phyloP scores from a whole-genome alignment of 2,797 vertebrate species.

The Pangasius mekongensis region DNA sequence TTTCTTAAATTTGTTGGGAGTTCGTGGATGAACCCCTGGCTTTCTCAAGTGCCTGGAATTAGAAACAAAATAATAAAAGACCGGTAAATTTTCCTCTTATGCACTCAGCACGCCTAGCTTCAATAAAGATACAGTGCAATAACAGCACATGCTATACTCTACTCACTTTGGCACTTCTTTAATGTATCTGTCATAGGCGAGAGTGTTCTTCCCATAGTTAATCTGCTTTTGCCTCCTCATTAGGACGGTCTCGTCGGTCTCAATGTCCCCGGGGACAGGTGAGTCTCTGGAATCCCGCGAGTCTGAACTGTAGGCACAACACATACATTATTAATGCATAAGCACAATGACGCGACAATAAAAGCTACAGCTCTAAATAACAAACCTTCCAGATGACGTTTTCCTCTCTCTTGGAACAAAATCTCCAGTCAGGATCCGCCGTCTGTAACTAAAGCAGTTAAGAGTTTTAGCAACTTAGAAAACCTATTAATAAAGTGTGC shows the following conservation, averaged over 20 bases:
- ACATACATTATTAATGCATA: background rate
- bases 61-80: background rate
- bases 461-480: background rate
- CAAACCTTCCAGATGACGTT: conserved; percentile 88
- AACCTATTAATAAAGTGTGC: background rate
- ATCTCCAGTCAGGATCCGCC: conserved; percentile 88
- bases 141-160: background rate
- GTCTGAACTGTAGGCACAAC: conserved; percentile 79
- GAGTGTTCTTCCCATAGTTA: conserved; percentile 95
- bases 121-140: background rate
- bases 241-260: conserved; percentile 88
- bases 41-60: conserved; percentile 83
- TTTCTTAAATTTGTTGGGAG: conserved; percentile 97
- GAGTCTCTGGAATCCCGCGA: conserved; percentile 81
- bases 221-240: conserved; percentile 97
- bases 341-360: background rate
- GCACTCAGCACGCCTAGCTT: background rate
- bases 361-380: background rate
- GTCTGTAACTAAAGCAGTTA: conserved; percentile 82
- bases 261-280: conserved; percentile 78
- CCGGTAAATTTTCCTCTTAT: background rate
- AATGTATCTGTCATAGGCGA: conserved; percentile 92
- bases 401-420: conserved; percentile 81
- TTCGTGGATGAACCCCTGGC: conserved; percentile 89
- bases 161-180: conserved; percentile 91